A percentile compares a stretch with the other conserved stretches of the same genome.
These are phyloP conservation scores for Smithornis capensis DNA, from an alignment of 2,113 vertebrate genomes.

Conservation along the genomic window DNA sequence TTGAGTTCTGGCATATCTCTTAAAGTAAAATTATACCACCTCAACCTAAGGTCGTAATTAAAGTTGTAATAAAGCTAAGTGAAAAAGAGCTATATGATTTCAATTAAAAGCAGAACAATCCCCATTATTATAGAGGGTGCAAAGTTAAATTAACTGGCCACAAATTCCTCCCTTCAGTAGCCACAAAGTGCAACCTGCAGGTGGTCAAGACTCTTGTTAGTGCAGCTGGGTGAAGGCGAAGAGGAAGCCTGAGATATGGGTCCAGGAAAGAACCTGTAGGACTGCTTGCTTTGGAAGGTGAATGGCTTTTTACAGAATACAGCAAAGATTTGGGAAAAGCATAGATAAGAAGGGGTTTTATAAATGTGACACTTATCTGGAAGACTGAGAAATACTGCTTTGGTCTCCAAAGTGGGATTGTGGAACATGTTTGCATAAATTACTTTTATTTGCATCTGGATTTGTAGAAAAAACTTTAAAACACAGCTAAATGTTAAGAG, in stretches of 20 bases:
- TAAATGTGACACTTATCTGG: not conserved
- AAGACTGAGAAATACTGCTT: fast-evolving
- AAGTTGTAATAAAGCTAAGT: conserved; percentile 72
- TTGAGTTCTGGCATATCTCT: conserved; percentile 67
- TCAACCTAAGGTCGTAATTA: conserved; percentile 75
- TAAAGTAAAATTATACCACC: conserved; percentile 73
- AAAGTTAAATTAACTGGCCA: not conserved
- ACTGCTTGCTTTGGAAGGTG: not conserved
- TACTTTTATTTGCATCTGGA: not conserved
- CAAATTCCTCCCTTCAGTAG: not conserved
- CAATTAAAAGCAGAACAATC: not conserved
- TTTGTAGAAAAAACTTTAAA: not conserved
- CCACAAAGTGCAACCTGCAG: fast-evolving
- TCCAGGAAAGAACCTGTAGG: not conserved
- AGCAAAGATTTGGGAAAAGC: not conserved
- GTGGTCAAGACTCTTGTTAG: not conserved
- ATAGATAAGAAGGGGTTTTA: not conserved
- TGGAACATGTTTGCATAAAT: not conserved
- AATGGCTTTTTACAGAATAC: not conserved
- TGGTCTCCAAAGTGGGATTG: not conserved
- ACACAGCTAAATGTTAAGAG: not conserved
- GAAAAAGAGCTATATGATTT: conserved; percentile 46
- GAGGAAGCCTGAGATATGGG: not conserved
- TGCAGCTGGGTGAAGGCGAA: not conserved
- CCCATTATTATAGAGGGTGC: not conserved